Evolutionary conservation across 1,140 invertebrate genomes (phyloP).

Genomic region (Neuroterus valhalla): DNA sequence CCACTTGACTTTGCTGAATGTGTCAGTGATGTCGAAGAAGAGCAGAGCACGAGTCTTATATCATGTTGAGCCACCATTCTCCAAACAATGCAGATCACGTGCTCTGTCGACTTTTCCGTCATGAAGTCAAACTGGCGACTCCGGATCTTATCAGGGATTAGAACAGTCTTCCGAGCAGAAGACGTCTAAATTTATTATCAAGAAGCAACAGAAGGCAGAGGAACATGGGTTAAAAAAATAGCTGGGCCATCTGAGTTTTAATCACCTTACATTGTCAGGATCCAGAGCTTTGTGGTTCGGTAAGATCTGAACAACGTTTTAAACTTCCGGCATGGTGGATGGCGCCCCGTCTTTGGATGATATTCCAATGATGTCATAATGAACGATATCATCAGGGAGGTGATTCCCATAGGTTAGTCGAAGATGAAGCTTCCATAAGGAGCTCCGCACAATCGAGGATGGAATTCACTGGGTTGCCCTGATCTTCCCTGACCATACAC

Average conservation of each 20-base stretch:
- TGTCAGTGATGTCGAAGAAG: slow-evolving; percentile 30
- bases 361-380: neutral
- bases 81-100: neutral
- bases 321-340: neutral
- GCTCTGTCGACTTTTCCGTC: neutral
- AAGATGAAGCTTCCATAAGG: neutral
- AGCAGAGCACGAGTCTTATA: neutral
- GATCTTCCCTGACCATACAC: neutral
- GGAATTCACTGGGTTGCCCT: neutral
- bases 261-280: neutral
- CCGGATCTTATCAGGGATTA: neutral
- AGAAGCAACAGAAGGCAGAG: no score
- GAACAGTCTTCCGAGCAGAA: neutral
- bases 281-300: neutral
- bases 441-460: neutral
- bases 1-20: neutral
- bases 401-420: neutral
- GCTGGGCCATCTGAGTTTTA: neutral
- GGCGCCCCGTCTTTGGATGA: neutral
- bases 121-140: neutral
- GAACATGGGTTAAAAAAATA: neutral
- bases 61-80: neutral
- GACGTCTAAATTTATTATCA: no score
- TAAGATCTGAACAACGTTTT: neutral
- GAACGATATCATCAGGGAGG: no score